phyloP scores from a whole-genome alignment of 2,113 vertebrate species.

The Elgaria multicarinata region DNA sequence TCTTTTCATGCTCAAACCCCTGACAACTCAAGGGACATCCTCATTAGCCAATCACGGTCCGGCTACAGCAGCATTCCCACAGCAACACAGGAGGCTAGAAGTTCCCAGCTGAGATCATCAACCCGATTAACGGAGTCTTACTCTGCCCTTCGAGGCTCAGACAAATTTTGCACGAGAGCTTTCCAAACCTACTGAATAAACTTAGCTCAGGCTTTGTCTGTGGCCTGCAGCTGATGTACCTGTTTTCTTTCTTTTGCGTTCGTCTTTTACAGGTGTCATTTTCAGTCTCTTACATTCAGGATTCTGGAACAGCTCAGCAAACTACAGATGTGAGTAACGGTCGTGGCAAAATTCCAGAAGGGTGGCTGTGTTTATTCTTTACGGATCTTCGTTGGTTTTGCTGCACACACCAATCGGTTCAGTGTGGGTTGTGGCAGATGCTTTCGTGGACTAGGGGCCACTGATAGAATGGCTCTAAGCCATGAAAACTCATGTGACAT shows the following conservation, averaged over 20 bases:
- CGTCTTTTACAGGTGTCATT: slow-evolving; percentile 51
- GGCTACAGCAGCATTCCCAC: no score
- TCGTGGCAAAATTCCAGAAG: neutral
- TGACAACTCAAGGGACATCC: no score
- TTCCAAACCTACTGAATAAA: no score
- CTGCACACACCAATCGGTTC: neutral
- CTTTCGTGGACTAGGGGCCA: neutral
- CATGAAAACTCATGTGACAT: neutral
- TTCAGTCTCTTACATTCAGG: slow-evolving; percentile 49
- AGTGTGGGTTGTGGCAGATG: neutral
- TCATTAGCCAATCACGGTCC: no score
- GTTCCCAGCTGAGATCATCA: no score
- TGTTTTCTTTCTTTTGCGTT: neutral
- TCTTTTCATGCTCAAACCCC: no score
- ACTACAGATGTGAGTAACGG: slow-evolving; percentile 55
- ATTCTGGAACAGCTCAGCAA: slow-evolving; percentile 33
- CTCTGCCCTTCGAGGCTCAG: no score
- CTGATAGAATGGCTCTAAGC: neutral
- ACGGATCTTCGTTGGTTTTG: neutral
- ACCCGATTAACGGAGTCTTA: no score
- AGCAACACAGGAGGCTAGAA: no score
- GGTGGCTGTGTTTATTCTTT: neutral
- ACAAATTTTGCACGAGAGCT: neutral
- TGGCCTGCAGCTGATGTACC: neutral
- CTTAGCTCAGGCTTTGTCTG: neutral